Conservation (phyloP, 2,113 vertebrate species). For the Passerina amoena region DNA sequence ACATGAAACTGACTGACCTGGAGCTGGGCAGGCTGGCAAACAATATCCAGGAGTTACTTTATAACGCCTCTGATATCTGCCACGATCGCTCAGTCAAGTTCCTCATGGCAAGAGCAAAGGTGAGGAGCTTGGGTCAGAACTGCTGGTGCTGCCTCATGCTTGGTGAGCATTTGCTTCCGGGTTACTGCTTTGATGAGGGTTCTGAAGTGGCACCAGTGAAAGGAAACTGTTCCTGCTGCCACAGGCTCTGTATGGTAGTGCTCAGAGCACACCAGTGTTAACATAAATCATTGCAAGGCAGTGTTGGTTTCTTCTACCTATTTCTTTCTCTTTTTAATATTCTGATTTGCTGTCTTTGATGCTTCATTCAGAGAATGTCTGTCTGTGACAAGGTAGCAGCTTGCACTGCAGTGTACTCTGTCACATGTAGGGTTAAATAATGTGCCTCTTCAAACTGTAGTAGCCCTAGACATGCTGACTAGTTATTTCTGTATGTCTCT, state of each 20-base stretch:
- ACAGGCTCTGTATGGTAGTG: neutral
- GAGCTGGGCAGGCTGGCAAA: slow-evolving; percentile 88
- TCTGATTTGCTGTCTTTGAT: neutral
- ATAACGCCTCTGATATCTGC: slow-evolving; percentile 89
- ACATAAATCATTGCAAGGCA: neutral
- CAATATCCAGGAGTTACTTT: slow-evolving; percentile 87
- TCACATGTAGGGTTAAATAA: neutral
- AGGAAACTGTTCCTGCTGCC: neutral
- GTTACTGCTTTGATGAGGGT: neutral
- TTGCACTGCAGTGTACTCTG: neutral
- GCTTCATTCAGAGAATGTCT: neutral
- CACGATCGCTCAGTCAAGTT: slow-evolving; percentile 97
- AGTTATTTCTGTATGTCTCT: neutral
- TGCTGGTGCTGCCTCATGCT: neutral
- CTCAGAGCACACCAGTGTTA: neutral
- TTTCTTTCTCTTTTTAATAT: neutral
- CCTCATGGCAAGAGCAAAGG: slow-evolving; percentile 92
- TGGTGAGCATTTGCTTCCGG: neutral
- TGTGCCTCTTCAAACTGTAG: neutral
- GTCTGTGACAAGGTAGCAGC: neutral
- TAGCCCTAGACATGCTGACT: neutral
- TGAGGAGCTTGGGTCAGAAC: slow-evolving; percentile 32
- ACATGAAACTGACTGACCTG: slow-evolving; percentile 87
- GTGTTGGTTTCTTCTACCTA: neutral
- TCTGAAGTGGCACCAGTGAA: neutral